phyloP scores from a whole-genome alignment of 2,113 vertebrate species.

The Centropus bengalensis region DNA sequence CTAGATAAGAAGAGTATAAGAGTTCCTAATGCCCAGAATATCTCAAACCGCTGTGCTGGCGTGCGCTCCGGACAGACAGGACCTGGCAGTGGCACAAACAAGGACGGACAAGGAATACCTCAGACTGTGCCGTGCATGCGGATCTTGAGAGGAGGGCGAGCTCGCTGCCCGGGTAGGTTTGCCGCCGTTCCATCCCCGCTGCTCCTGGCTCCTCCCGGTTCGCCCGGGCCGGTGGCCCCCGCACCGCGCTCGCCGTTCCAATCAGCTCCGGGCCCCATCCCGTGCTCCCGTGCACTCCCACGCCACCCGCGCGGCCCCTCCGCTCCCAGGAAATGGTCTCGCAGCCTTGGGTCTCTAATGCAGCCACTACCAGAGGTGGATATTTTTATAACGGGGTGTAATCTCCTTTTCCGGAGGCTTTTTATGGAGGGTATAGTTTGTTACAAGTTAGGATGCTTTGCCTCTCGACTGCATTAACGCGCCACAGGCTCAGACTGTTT shows the following conservation, averaged over 20 bases:
- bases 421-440: slow-evolving; percentile 77
- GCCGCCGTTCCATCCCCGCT: slow-evolving; percentile 25
- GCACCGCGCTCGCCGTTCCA: slow-evolving; percentile 50
- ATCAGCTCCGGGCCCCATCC: slow-evolving; percentile 22
- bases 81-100: slow-evolving; percentile 61
- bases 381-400: slow-evolving; percentile 77
- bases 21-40: slow-evolving; percentile 58
- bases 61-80: slow-evolving; percentile 54
- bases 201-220: slow-evolving; percentile 59
- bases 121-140: slow-evolving; percentile 62
- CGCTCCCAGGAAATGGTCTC: slow-evolving; percentile 71
- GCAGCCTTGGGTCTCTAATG: slow-evolving; percentile 73
- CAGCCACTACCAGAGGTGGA: slow-evolving; percentile 74
- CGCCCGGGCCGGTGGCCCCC: slow-evolving; percentile 63
- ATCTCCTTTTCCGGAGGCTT: slow-evolving; percentile 75
- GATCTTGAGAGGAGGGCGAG: slow-evolving; percentile 38
- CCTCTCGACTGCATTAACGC: slow-evolving; percentile 79
- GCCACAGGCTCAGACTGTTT: slow-evolving; percentile 80
- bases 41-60: slow-evolving; percentile 75
- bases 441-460: slow-evolving; percentile 74
- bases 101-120: slow-evolving; percentile 74
- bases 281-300: slow-evolving; percentile 60
- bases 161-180: slow-evolving; percentile 23
- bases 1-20: slow-evolving; percentile 76
- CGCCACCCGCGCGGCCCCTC: slow-evolving; percentile 44